Evolutionary conservation across 2,888 invertebrate genomes (phyloP).

Genomic region (Rosalia funebris): DNA sequence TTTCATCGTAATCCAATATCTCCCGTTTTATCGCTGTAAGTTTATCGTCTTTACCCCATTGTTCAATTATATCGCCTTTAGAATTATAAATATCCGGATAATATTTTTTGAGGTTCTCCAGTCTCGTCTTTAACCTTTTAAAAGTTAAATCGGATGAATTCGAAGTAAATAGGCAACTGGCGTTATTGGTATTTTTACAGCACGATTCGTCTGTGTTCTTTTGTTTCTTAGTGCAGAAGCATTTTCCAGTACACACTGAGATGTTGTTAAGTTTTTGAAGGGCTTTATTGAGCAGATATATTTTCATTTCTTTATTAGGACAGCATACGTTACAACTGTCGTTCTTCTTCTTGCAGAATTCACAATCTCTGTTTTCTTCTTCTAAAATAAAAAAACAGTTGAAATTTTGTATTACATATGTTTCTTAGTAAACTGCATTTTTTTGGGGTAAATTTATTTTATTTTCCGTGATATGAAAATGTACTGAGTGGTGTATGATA

Average conservation of each 20-base stretch:
- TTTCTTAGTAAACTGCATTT: too few relatives aligned
- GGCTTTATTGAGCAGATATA: slow-evolving; percentile 31
- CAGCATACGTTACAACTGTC: slow-evolving; percentile 28
- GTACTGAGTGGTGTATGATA: too few relatives aligned
- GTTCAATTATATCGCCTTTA: slow-evolving; percentile 27
- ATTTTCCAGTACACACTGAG: slow-evolving; percentile 14
- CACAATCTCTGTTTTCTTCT: slow-evolving; percentile 18
- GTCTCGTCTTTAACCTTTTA: slow-evolving; percentile 24
- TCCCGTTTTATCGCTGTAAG: slow-evolving; percentile 17
- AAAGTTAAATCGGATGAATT: background rate
- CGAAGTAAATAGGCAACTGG: background rate
- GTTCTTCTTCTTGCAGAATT: slow-evolving; percentile 33
- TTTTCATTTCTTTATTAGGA: slow-evolving; percentile 31
- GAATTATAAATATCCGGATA: slow-evolving; percentile 29
- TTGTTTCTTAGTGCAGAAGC: background rate
- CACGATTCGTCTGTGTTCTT: background rate
- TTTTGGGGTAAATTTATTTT: too few relatives aligned
- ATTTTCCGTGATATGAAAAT: too few relatives aligned
- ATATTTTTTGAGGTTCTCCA: slow-evolving; percentile 28
- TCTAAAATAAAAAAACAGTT: background rate
- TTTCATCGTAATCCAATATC: slow-evolving; percentile 22
- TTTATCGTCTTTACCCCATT: slow-evolving; percentile 25
- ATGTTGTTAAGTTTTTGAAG: slow-evolving; percentile 29
- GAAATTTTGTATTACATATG: too few relatives aligned
- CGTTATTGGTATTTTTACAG: background rate